Conservation (phyloP, 2,797 vertebrate genomes). For the Peromyscus eremicus region DNA sequence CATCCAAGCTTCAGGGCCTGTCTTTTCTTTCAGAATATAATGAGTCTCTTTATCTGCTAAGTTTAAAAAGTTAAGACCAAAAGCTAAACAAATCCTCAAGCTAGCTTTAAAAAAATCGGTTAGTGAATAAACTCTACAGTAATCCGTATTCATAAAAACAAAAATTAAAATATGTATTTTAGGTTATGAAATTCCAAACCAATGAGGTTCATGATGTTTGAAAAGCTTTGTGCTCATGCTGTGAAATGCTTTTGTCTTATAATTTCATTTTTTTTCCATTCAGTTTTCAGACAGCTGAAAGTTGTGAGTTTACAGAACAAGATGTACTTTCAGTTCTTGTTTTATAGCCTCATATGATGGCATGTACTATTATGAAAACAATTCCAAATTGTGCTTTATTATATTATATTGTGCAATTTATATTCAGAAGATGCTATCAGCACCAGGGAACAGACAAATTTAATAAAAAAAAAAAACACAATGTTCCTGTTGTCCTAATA, state of each 20-base stretch:
- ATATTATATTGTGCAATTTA: conserved; percentile 78
- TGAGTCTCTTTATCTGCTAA: neutral
- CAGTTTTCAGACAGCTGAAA: conserved; percentile 34
- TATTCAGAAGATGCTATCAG: conserved; percentile 68
- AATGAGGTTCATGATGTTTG: neutral
- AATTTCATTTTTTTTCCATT: conserved; percentile 63
- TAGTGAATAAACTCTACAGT: neutral
- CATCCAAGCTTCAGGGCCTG: neutral
- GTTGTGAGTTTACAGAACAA: conserved; percentile 76
- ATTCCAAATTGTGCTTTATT: conserved; percentile 74
- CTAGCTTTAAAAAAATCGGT: neutral
- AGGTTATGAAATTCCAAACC: conserved; percentile 59
- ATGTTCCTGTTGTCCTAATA: conserved; percentile 72
- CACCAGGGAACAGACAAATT: conserved; percentile 75
- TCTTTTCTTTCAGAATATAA: neutral
- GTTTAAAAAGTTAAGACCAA: neutral
- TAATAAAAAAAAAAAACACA: conserved; percentile 58
- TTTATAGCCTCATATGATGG: conserved; percentile 72
- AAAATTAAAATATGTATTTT: conserved; percentile 23
- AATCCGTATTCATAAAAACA: conserved; percentile 31
- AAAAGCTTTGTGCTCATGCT: conserved; percentile 33
- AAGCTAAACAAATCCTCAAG: conserved; percentile 21
- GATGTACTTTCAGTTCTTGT: conserved; percentile 72
- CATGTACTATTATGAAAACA: conserved; percentile 74
- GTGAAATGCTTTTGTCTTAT: conserved; percentile 61